These are phyloP conservation scores for Pterois miles DNA, from an alignment of 2,797 vertebrate species.

Conservation along the genomic window DNA sequence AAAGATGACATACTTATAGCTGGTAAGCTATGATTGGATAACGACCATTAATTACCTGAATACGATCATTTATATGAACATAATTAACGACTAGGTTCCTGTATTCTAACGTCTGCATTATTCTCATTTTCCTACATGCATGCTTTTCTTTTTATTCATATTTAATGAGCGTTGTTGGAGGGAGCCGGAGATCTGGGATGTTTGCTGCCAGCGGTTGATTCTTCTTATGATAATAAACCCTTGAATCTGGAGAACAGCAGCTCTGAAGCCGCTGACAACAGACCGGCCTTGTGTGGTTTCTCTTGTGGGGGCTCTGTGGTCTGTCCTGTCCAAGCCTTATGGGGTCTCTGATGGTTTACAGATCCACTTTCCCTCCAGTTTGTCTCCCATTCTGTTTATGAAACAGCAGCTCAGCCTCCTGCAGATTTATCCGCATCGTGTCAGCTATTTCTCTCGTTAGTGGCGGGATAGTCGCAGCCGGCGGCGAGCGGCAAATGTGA, in stretches of 20 bases:
- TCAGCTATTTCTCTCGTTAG: neutral
- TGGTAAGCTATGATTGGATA: too few species aligned
- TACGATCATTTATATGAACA: too few species aligned
- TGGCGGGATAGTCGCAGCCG: neutral
- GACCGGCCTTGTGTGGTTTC: slow-evolving; percentile 5
- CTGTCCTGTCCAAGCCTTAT: slow-evolving; percentile 22
- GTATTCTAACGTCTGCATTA: neutral
- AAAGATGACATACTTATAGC: too few species aligned
- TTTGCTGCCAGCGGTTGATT: neutral
- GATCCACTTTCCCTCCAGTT: neutral
- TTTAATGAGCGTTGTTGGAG: too few species aligned
- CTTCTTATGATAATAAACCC: neutral
- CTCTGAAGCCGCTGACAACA: neutral
- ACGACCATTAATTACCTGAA: too few species aligned
- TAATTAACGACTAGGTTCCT: too few species aligned
- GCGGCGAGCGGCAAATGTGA: neutral
- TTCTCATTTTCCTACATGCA: neutral
- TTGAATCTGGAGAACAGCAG: neutral
- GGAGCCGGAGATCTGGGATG: too few species aligned
- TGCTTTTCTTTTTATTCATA: neutral
- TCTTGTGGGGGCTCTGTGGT: neutral
- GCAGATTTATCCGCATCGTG: too few species aligned
- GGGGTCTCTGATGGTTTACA: slow-evolving; percentile 38
- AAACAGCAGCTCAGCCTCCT: neutral
- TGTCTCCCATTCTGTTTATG: neutral